Conservation (phyloP, 2,888 invertebrate genomes). For the Leucozona laternaria region DNA sequence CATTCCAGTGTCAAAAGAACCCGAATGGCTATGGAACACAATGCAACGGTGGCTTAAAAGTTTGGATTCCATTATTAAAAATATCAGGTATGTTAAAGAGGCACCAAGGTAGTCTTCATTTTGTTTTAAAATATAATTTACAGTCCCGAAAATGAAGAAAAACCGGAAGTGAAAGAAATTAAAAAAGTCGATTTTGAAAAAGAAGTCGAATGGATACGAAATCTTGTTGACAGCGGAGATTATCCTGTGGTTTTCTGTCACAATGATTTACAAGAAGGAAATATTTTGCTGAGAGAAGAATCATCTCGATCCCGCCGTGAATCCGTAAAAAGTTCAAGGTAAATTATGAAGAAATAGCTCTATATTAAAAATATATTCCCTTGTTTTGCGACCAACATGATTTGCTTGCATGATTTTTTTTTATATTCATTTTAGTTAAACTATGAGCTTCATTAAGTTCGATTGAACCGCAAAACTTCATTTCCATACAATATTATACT, state of each 20-base stretch:
- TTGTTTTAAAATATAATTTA: neutral
- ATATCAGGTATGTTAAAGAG: slow-evolving; percentile 73
- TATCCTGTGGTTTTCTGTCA: slow-evolving; percentile 97
- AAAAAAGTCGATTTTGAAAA: slow-evolving; percentile 85
- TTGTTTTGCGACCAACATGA: slow-evolving; percentile 40
- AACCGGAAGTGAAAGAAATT: slow-evolving; percentile 48
- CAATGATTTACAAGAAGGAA: slow-evolving; percentile 96
- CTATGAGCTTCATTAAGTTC: slow-evolving; percentile 41
- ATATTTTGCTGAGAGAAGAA: slow-evolving; percentile 85
- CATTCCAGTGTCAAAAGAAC: slow-evolving; percentile 98
- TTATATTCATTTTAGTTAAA: slow-evolving; percentile 55
- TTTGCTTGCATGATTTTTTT: slow-evolving; percentile 68
- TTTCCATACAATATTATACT: slow-evolving; percentile 38
- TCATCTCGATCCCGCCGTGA: slow-evolving; percentile 76
- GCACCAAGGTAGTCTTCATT: no score
- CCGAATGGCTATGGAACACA: slow-evolving; percentile 97
- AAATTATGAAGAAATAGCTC: neutral
- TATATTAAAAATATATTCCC: neutral
- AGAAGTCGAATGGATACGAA: slow-evolving; percentile 90
- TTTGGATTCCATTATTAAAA: slow-evolving; percentile 84
- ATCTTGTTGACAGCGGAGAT: slow-evolving; percentile 85
- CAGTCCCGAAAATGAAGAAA: slow-evolving; percentile 43
- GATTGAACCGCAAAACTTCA: slow-evolving; percentile 51
- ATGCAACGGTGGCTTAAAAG: slow-evolving; percentile 91
- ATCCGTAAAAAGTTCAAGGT: slow-evolving; percentile 79